These are phyloP conservation scores for Turritopsis dohrnii DNA, from an alignment of 30 jellyfish, hydroid and myxozoan species.

Conservation along the genomic window DNA sequence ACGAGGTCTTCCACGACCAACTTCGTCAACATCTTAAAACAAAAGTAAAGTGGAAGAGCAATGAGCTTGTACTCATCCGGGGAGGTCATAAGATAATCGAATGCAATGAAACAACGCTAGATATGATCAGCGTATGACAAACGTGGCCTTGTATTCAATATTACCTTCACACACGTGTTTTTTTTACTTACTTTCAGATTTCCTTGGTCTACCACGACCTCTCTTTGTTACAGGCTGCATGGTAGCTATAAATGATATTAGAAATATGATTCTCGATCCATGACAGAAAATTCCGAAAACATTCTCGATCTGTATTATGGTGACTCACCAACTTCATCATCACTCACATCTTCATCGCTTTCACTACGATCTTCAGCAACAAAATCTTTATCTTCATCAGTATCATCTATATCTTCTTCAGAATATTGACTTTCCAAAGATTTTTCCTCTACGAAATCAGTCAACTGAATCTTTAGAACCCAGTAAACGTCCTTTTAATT, in stretches of 20 bases:
- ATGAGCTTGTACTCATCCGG: background rate
- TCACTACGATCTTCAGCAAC: background rate
- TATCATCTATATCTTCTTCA: background rate
- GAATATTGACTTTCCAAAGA: background rate
- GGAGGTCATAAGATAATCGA: background rate
- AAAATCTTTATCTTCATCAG: background rate
- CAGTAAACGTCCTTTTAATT: background rate
- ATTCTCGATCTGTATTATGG: background rate
- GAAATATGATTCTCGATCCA: background rate
- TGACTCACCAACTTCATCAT: background rate
- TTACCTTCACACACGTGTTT: background rate
- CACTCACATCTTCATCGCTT: background rate
- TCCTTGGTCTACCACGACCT: background rate
- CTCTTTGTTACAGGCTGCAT: background rate
- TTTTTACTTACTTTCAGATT: background rate
- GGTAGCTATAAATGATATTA: background rate
- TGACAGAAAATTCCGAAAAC: background rate
- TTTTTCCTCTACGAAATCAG: background rate
- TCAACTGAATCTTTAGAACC: background rate
- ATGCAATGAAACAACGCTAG: background rate
- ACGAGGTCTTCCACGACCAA: background rate
- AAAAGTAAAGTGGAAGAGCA: background rate
- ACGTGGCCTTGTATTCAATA: background rate
- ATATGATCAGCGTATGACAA: background rate
- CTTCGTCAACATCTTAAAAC: background rate